These are phyloP conservation scores for Epistrophella euchroma DNA, from an alignment of 2,888 invertebrate genomes.

Conservation along the genomic window DNA sequence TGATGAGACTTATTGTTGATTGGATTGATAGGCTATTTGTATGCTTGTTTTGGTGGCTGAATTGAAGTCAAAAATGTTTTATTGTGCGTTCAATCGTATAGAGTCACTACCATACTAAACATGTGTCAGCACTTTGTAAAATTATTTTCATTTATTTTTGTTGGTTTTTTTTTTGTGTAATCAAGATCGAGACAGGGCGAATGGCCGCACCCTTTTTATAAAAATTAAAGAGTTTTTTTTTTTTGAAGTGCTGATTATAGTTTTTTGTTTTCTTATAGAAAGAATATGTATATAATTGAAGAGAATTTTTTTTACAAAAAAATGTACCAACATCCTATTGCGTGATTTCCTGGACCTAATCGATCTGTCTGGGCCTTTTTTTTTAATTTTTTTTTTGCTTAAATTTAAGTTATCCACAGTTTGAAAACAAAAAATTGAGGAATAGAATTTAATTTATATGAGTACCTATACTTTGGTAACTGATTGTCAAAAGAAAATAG, in stretches of 20 bases:
- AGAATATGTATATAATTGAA: slow-evolving; percentile 22
- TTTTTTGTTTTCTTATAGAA: slow-evolving; percentile 5
- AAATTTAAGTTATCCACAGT: not conserved
- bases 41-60: not conserved
- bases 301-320: slow-evolving; percentile 9
- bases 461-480: no score
- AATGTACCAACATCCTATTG: slow-evolving; percentile 8
- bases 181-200: not conserved
- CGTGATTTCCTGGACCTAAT: not conserved
- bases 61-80: slow-evolving; percentile 12
- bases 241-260: slow-evolving; percentile 9
- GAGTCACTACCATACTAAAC: not conserved
- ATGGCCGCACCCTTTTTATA: slow-evolving; percentile 28
- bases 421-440: not conserved
- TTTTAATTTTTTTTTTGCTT: not conserved
- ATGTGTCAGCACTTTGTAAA: slow-evolving; percentile 48
- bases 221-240: not conserved
- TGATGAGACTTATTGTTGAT: slow-evolving; percentile 54
- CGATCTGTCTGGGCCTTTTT: not conserved
- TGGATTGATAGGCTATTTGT: slow-evolving; percentile 33
- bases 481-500: no score
- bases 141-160: no score
- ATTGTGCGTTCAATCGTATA: slow-evolving; percentile 22
- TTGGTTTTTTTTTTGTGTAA: not conserved
- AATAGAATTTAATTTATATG: no score